Base-by-base conservation (phyloP, 2,888 invertebrate species). In the Conops quadrifasciatus region DNA sequence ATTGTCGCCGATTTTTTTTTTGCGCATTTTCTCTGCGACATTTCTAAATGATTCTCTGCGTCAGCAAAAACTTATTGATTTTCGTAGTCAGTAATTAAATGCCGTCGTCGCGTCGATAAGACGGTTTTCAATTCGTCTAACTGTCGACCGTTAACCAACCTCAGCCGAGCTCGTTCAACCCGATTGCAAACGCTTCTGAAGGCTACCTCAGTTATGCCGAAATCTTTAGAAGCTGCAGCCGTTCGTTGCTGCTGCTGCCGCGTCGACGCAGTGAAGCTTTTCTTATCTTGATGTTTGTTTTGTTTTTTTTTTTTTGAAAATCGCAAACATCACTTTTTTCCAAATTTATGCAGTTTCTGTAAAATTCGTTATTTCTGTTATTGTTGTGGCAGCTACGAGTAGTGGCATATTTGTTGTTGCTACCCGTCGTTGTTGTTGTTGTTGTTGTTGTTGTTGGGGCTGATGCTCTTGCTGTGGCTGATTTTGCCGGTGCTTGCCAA, bases 321-420 rank as follows among this genome's bases (percentile, higher is more conserved):
- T 36, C 36, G 9, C 36, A 36, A 36, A 7, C 60, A 36, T 15
- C 36, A 36, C 60, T 21, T 58, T 58, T 28, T 3, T 58, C 7
- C n/a, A 49, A 28, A 59, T 59, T 59, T 59, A 43, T 62, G 43
- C 62, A 43, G 45, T 62, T 62, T 21, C 62, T 19, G 16, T 62
- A 24, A 43, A 45, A 62, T 21, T 62, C 62, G 45, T 45, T 19
- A n/a, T 5, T 45, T n/a, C n/a, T 7, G 11, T 9, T 2, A 19
- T 53, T 53, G 53, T 53, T 53, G 19, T n/a, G 53, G n/a, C 60
- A 5, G 21, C 53, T 15, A 11, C 53, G 53, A 49, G n/a, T 49
- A 16, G 49, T 19, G 16, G n/a, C 19, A n/a, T n/a, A n/a, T 49
- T 13, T 21, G 21, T 56, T 56, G 24, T 56, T 19, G 19, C 49